Base-by-base conservation (phyloP, 2,888 invertebrate species). In the Peribatodes rhomboidaria region DNA sequence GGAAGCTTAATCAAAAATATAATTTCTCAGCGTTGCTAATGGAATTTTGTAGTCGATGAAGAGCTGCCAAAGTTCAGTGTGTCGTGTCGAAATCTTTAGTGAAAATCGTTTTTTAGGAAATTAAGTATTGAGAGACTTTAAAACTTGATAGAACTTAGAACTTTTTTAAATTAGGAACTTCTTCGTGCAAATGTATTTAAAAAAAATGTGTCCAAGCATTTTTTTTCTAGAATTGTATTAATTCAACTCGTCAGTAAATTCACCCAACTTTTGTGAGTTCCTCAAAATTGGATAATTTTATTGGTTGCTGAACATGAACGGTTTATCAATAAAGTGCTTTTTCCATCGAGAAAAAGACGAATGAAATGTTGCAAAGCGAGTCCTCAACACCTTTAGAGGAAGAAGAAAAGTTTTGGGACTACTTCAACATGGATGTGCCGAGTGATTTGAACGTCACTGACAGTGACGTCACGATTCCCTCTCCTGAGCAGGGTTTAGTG, bases 401-500 rank as follows among this genome's bases (percentile, higher is more conserved):
- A 11, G 75, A 81, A 1, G 76, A 76, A 33, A 73, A 79, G 33
- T 85, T 89, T 42, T 85, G 79, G 84, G 88, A 88, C n/a, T 88
- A 89, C 56, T 89, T 89, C 72, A 81, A 81, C 57, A 81, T 83
- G 76, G 83, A 84, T 27, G 64, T 69, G 1, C 58, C 70, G 6
- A 52, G 27, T 64, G 59, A 50, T 11, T 58, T 71, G n/a, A 87
- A 86, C 59, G 59, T 75, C 9, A 84, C 86, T 0, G 77, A 77
- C 1, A 62, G 65, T 4, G 79, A 82, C 27, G 60, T 67, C 8
- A 67, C 74, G 0, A 72, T 86, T 4, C 80, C 84, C 0, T 73
- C 72, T 1, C 80, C 88, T 0, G 88, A 88, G 31, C 88, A 88
- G 18, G 84, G 80, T 0, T 89, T 91, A 61, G 92, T 94, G 16